Conservation (phyloP, 2,888 invertebrate genomes). For the Eustalomyia histrio region DNA sequence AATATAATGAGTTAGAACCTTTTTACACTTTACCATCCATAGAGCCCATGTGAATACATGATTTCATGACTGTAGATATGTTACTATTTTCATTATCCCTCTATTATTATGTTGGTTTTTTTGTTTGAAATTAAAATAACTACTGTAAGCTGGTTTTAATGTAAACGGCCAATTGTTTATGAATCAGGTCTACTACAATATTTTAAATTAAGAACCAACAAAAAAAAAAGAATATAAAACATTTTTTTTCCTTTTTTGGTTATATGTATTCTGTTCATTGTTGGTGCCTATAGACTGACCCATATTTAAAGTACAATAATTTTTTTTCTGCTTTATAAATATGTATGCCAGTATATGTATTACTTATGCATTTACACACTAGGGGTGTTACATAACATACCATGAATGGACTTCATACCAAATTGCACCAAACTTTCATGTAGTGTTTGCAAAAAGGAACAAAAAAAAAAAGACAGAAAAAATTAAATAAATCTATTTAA, state of each 20-base stretch:
- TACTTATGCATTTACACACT: not conserved
- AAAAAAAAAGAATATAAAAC: conserved; percentile 11
- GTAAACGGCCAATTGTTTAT: conserved; percentile 63
- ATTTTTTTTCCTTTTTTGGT: not conserved
- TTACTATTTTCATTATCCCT: not conserved
- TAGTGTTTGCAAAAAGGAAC: not conserved
- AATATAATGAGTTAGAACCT: no score
- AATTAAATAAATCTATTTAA: not conserved
- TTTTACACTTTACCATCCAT: no score
- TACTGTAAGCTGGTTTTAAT: conserved; percentile 63
- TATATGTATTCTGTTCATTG: not conserved
- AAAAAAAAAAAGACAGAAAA: not conserved
- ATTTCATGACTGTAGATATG: conserved; percentile 11
- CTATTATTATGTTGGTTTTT: conserved; percentile 2
- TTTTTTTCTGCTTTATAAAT: conserved; percentile 2
- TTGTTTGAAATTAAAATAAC: conserved; percentile 59
- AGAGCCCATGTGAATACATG: conserved; percentile 5
- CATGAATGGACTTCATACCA: not conserved
- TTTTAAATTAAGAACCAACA: conserved; percentile 53
- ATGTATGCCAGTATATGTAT: not conserved
- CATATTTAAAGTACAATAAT: conserved; percentile 40
- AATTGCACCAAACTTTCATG: not conserved
- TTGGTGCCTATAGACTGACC: conserved; percentile 36
- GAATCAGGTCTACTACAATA: conserved; percentile 59
- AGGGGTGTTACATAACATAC: not conserved